A percentile compares a stretch with the other conserved stretches of the same genome.
Evolutionary conservation across 2,113 vertebrate species (phyloP).

Genomic region (Todiramphus saurophagus): DNA sequence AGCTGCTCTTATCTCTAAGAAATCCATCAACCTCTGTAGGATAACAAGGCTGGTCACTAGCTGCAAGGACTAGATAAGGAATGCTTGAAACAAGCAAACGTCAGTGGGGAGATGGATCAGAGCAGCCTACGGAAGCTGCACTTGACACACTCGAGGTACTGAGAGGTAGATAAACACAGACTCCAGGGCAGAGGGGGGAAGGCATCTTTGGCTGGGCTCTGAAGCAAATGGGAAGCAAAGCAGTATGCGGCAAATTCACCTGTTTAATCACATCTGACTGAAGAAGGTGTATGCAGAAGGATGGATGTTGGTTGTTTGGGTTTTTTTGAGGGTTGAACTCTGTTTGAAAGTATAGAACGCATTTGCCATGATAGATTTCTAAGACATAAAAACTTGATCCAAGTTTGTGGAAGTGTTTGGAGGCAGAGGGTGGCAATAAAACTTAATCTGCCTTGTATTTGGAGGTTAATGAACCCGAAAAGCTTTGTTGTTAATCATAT

Average conservation of each 20-base stretch:
- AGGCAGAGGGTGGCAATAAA: neutral
- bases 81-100: rapidly evolving
- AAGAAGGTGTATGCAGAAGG: neutral
- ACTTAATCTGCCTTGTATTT: neutral
- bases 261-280: neutral
- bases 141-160: rapidly evolving
- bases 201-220: rapidly evolving
- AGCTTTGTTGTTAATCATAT: neutral
- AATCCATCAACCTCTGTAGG: neutral
- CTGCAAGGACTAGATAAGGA: neutral
- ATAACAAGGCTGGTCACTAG: neutral
- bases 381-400: neutral
- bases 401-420: neutral
- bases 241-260: rapidly evolving
- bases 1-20: neutral
- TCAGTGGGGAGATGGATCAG: neutral
- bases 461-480: neutral
- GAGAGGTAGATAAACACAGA: neutral
- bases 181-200: too few relatives aligned
- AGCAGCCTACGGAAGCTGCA: rapidly evolving
- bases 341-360: rapidly evolving
- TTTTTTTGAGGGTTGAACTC: neutral
- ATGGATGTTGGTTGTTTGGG: too few relatives aligned
- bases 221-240: neutral
- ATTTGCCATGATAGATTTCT: neutral